Evolutionary conservation across 2,797 vertebrate species (phyloP), one percentile per base, ranked within the genome.

Genomic region (Dendrocincla tyrannina): DNA sequence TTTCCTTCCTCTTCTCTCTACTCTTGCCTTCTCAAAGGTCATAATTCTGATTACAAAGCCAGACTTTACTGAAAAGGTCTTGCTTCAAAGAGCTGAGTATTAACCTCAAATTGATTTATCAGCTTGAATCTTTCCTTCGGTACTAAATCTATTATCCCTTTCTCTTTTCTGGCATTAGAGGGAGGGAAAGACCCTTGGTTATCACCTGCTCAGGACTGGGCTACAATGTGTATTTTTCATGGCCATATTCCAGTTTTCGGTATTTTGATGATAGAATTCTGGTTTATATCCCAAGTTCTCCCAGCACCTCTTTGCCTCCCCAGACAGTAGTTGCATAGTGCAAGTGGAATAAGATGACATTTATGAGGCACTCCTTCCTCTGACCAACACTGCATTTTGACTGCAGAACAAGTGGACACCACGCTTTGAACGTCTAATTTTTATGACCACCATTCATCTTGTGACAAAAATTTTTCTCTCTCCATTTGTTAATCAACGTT

Each of bases 181-280:
- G 30, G 30, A 85, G 44, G 32, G 72, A 92, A 88, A 77, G 59
- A 52, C 41, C 56, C 55, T 41, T 62, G 47, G 58, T 86, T 91
- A 59, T 92, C 91, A 93, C 88, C 82, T 96, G 90, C 67, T 85
- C 62, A 41, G n/a, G 41, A 52, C 83, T 80, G 59, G 66, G 73
- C 66, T 84, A 52, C 27, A 89, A 82, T 18, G 33, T 20, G 0
- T 93, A 52, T 92, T 96, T 97, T 73, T 79, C 68, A 87, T 92
- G 93, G 95, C 82, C 63, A n/a, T 32, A 33, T 44, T 97, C 91
- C 95, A 92, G 6, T 56, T 55, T 82, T 95, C 58, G 60, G 11
- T 59, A 64, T 87, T 93, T 91, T 84, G 68, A 92, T 81, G 69
- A 94, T 7, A 88, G 90, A 96, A 89, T 95, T 93, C 91, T 95